Conservation (phyloP, 2,888 invertebrate species). For the Gerris lacustris region DNA sequence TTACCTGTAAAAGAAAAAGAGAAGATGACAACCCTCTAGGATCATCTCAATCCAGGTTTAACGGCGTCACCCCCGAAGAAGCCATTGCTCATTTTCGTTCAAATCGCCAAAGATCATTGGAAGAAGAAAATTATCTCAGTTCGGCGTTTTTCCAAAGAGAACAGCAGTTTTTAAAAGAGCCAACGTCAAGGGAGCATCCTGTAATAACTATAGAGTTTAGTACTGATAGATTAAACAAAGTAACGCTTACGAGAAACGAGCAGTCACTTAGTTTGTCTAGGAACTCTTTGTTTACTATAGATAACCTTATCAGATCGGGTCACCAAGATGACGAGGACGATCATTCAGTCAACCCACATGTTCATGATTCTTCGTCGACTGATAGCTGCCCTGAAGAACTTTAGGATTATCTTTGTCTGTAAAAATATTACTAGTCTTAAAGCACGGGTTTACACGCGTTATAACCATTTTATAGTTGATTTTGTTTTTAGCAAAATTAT, state of each 20-base stretch:
- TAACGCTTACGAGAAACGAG: constrained; percentile 16
- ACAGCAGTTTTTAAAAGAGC: not conserved
- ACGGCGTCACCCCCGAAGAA: not conserved
- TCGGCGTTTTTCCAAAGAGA: not conserved
- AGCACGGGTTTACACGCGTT: too few species aligned
- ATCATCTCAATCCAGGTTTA: not conserved
- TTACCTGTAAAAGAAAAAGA: constrained; percentile 2
- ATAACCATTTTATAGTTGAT: too few species aligned
- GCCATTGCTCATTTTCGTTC: not conserved
- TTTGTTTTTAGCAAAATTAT: too few species aligned
- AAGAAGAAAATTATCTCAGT: not conserved
- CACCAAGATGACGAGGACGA: not conserved
- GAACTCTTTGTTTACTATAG: constrained; percentile 25
- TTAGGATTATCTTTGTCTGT: not conserved
- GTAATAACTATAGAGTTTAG: constrained; percentile 27
- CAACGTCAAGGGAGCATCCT: constrained; percentile 12
- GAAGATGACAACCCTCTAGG: not conserved
- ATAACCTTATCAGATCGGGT: constrained; percentile 24
- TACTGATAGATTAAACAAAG: constrained; percentile 22
- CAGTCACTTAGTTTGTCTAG: constrained; percentile 11
- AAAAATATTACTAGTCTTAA: too few species aligned
- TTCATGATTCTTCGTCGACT: not conserved
- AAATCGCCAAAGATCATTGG: not conserved
- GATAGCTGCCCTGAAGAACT: constrained; percentile 7
- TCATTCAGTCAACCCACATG: not conserved